Percentiles rank a stretch among this genome's conserved stretches.
Conservation (phyloP, 2,888 invertebrate species). For the Clostera curtula region DNA sequence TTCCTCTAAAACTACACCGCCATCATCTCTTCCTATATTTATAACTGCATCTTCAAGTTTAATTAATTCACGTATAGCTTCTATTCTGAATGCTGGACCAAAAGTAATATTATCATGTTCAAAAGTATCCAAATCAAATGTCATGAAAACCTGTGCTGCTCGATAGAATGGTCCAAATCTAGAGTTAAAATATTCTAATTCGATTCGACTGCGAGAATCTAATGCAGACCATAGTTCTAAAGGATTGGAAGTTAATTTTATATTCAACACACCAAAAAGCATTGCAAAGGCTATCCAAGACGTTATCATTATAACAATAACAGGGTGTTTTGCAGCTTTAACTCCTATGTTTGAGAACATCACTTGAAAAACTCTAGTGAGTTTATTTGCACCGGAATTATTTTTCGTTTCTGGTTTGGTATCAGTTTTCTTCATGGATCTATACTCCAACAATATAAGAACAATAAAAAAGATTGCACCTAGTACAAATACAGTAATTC, state of each 20-base stretch:
- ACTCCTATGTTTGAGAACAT: slow-evolving; percentile 47
- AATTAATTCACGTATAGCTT: slow-evolving; percentile 83
- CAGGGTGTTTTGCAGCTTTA: slow-evolving; percentile 80
- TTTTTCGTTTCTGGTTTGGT: slow-evolving; percentile 9
- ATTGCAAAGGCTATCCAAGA: slow-evolving; percentile 76
- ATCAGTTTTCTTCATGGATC: slow-evolving; percentile 16
- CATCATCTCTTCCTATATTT: slow-evolving; percentile 72
- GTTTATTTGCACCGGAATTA: slow-evolving; percentile 21
- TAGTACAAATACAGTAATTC: slow-evolving; percentile 70
- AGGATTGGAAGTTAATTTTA: slow-evolving; percentile 89
- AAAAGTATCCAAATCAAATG: slow-evolving; percentile 70
- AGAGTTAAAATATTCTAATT: slow-evolving; percentile 90
- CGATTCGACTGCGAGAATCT: slow-evolving; percentile 83
- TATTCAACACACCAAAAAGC: slow-evolving; percentile 78
- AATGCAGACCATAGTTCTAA: slow-evolving; percentile 96
- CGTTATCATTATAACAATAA: slow-evolving; percentile 77
- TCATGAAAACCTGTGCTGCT: slow-evolving; percentile 91
- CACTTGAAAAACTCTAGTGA: slow-evolving; percentile 39
- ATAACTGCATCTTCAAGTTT: slow-evolving; percentile 80
- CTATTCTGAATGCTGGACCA: slow-evolving; percentile 86
- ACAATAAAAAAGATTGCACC: slow-evolving; percentile 42
- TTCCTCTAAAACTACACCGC: slow-evolving; percentile 56
- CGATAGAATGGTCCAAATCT: slow-evolving; percentile 93
- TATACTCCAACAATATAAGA: slow-evolving; percentile 31
- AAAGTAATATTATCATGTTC: slow-evolving; percentile 65